These are phyloP conservation scores for Phrynocephalus vlangalii DNA, from an alignment of 2,797 vertebrate genomes.

Conservation along the genomic window DNA sequence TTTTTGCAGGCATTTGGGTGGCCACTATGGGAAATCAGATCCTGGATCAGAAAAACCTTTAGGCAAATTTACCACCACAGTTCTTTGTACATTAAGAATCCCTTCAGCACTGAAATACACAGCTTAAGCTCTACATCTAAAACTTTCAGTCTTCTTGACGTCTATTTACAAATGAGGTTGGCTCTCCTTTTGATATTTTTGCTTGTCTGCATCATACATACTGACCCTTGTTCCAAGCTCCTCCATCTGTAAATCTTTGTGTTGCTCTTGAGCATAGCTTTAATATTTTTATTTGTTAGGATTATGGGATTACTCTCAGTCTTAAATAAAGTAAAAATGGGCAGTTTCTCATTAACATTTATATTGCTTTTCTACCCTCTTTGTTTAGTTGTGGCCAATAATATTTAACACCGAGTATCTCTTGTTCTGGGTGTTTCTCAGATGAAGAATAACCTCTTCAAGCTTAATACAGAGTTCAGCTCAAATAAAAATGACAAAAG, in stretches of 20 bases:
- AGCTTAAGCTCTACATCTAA: conserved; percentile 4
- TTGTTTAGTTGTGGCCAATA: conserved; percentile 62
- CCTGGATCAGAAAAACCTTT: no score
- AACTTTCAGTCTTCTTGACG: not conserved
- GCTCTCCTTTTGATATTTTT: conserved; percentile 39
- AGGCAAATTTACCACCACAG: not conserved
- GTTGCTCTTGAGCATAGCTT: conserved; percentile 50
- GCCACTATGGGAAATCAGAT: not conserved
- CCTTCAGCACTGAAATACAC: not conserved
- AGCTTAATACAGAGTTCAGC: conserved; percentile 30
- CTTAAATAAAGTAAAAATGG: conserved; percentile 71
- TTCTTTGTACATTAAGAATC: conserved; percentile 2
- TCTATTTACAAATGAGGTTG: not conserved
- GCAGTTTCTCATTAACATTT: conserved; percentile 81
- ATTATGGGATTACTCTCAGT: conserved; percentile 69
- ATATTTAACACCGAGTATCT: conserved; percentile 42
- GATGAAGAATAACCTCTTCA: conserved; percentile 45
- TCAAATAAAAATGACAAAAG: not conserved
- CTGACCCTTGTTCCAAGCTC: conserved; percentile 45
- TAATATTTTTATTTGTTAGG: conserved; percentile 71
- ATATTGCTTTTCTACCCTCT: conserved; percentile 75
- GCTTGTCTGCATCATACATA: conserved; percentile 24
- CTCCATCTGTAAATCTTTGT: conserved; percentile 64
- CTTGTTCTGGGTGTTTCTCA: conserved; percentile 55
- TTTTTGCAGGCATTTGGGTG: not conserved